These are phyloP conservation scores for Achroia grisella DNA, from an alignment of 1,140 invertebrate genomes.

Conservation along the genomic window DNA sequence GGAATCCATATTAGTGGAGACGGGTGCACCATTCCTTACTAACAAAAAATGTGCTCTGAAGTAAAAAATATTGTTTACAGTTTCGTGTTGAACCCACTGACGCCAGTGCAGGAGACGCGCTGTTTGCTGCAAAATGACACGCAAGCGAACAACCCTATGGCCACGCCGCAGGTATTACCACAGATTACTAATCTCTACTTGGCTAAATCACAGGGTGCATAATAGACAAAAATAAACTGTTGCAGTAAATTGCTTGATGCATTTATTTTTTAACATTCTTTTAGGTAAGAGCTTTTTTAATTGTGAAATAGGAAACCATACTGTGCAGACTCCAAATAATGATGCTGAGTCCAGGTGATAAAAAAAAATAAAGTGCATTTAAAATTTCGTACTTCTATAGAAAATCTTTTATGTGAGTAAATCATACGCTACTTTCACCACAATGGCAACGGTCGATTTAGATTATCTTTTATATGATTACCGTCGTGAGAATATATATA, in stretches of 20 bases:
- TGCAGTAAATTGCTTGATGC: neutral
- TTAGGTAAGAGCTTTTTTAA: neutral
- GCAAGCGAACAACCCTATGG: slow-evolving; percentile 88
- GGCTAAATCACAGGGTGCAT: neutral
- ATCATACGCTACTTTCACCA: no score
- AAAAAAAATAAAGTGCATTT: no score
- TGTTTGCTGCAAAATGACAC: slow-evolving; percentile 96
- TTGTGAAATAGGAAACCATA: no score
- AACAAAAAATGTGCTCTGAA: neutral
- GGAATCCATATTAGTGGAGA: no score
- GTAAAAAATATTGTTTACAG: slow-evolving; percentile 67
- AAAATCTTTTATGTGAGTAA: no score
- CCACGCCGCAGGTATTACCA: slow-evolving; percentile 77
- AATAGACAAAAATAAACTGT: neutral
- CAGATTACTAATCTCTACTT: neutral
- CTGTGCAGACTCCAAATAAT: no score
- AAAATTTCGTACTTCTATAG: no score
- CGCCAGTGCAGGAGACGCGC: slow-evolving; percentile 92
- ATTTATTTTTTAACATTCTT: slow-evolving; percentile 2
- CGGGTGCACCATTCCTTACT: no score
- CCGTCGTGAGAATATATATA: no score
- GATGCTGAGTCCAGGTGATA: no score
- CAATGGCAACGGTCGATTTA: no score
- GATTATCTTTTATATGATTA: no score
- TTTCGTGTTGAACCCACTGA: slow-evolving; percentile 93